Evolutionary conservation across 1,140 invertebrate species (phyloP).

Genomic region (Apis laboriosa): DNA sequence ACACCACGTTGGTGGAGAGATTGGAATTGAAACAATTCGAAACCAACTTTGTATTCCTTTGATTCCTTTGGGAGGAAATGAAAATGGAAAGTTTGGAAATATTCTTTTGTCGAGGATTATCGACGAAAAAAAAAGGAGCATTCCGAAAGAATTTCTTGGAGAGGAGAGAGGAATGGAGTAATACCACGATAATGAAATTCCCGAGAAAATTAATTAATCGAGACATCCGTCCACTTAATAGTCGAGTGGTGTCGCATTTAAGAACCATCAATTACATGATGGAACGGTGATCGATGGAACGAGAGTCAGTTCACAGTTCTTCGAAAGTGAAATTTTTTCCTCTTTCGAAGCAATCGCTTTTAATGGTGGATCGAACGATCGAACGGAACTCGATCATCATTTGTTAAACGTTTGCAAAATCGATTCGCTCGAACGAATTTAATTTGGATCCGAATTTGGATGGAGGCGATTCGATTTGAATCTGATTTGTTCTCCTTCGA

Average conservation of each 20-base stretch:
- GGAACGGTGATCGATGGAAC: constrained; percentile 19
- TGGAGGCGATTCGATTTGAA: neutral
- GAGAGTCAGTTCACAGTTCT: neutral
- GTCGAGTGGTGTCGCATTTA: constrained; percentile 21
- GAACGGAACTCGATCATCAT: neutral
- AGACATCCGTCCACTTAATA: constrained; percentile 44
- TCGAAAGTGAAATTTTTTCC: neutral
- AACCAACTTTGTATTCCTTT: neutral
- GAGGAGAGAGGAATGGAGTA: neutral
- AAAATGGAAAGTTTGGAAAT: neutral
- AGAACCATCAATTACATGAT: constrained; percentile 7
- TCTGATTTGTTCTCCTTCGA: neutral
- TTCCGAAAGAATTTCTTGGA: neutral
- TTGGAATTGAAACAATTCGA: neutral
- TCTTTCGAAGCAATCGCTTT: neutral
- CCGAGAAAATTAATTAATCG: constrained; percentile 64
- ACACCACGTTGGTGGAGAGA: neutral
- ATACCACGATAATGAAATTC: constrained; percentile 50
- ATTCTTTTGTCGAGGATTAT: neutral
- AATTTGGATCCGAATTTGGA: neutral
- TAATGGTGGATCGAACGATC: neutral
- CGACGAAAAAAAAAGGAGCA: neutral
- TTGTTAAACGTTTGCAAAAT: neutral
- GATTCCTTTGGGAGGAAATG: neutral
- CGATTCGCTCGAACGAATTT: constrained; percentile 1